Evolutionary conservation across 1,140 invertebrate species (phyloP).

Genomic region (Achroia grisella): DNA sequence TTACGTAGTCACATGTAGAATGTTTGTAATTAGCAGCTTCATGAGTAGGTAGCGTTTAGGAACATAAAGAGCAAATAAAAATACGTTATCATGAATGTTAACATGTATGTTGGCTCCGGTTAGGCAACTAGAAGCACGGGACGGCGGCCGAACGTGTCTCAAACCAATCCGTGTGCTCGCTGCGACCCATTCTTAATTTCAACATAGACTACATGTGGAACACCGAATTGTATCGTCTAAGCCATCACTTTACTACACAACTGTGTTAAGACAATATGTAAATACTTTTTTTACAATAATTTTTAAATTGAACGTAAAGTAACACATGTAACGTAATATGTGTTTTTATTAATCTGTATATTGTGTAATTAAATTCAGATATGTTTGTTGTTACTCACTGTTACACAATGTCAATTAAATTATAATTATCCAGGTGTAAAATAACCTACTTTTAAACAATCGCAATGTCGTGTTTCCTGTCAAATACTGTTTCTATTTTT

Average conservation of each 20-base stretch:
- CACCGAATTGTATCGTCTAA: constrained; percentile 26
- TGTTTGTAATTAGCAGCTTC: constrained; percentile 14
- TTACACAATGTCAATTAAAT: too few relatives aligned
- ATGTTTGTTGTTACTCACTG: too few relatives aligned
- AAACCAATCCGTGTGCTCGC: constrained; percentile 49
- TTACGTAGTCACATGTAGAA: constrained; percentile 5
- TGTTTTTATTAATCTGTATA: too few relatives aligned
- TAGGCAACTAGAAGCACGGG: constrained; percentile 73
- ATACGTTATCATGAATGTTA: constrained; percentile 30
- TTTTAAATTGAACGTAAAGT: background rate
- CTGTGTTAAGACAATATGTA: constrained; percentile 9
- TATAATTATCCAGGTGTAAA: too few relatives aligned
- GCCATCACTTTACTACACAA: constrained; percentile 19
- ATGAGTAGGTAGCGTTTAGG: constrained; percentile 41
- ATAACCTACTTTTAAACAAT: too few relatives aligned
- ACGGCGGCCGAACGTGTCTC: constrained; percentile 47
- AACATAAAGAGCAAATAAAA: constrained; percentile 54
- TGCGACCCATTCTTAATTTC: constrained; percentile 28
- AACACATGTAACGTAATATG: too few relatives aligned
- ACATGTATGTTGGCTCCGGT: constrained; percentile 32
- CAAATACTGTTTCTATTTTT: too few relatives aligned
- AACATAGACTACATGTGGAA: constrained; percentile 34
- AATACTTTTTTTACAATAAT: background rate
- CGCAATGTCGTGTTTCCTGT: too few relatives aligned
- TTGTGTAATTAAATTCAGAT: too few relatives aligned